Evolutionary conservation across 2,113 vertebrate genomes (phyloP).

Genomic region (Pandion haliaetus): DNA sequence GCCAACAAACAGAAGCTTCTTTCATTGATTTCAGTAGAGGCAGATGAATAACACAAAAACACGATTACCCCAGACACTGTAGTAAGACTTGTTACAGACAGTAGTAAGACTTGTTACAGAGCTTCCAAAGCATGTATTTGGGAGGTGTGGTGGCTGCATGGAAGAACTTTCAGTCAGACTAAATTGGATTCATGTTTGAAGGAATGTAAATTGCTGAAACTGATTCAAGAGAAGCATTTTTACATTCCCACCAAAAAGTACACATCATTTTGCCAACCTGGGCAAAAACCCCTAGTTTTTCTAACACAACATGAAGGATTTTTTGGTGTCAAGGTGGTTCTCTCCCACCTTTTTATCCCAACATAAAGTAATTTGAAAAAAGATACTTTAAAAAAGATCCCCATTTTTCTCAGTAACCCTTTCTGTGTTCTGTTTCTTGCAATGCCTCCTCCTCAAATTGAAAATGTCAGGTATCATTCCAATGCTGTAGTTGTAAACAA

Average conservation of each 20-base stretch:
- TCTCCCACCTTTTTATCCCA: not conserved
- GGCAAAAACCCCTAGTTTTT: not conserved
- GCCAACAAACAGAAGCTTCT: slow-evolving; percentile 52
- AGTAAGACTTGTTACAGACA: not conserved
- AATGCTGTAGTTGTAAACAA: not conserved
- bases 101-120: not conserved
- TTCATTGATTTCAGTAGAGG: slow-evolving; percentile 59
- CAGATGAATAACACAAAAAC: slow-evolving; percentile 46
- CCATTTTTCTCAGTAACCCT: not conserved
- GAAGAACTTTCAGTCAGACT: not conserved
- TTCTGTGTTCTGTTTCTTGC: not conserved
- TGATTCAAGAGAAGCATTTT: not conserved
- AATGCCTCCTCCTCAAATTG: not conserved
- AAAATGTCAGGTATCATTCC: not conserved
- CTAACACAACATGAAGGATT: not conserved
- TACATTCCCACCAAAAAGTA: not conserved
- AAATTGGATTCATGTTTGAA: not conserved
- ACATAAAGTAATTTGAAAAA: not conserved
- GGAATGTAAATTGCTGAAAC: not conserved
- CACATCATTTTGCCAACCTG: not conserved
- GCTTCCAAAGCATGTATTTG: not conserved
- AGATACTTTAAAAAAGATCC: rapidly evolving
- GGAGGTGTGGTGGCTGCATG: not conserved
- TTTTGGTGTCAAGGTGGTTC: not conserved
- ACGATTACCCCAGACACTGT: not conserved